Evolutionary conservation across 2,113 vertebrate species (phyloP).

Genomic region (Limnothrissa miodon): DNA sequence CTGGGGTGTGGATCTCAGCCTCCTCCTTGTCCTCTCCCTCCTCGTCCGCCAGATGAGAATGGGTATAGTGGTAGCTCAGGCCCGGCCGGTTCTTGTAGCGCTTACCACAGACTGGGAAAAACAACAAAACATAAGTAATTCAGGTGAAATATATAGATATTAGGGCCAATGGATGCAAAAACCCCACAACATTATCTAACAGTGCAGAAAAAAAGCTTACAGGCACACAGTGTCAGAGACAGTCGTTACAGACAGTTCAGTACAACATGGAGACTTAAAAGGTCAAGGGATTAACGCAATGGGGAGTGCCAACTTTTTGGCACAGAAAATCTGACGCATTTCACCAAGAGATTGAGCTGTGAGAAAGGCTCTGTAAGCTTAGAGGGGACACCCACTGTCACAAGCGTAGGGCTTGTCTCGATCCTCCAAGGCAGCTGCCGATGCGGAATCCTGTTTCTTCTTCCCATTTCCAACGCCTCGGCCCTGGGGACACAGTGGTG

Average conservation of each 20-base stretch:
- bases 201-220: too few relatives aligned
- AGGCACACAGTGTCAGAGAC: too few relatives aligned
- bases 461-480: slow-evolving; percentile 88
- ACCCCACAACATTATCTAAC: too few relatives aligned
- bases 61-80: slow-evolving; percentile 95
- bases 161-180: too few relatives aligned
- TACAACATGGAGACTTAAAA: too few relatives aligned
- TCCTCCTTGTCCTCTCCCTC: slow-evolving; percentile 97
- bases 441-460: slow-evolving; percentile 89
- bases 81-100: slow-evolving; percentile 97
- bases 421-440: slow-evolving; percentile 84
- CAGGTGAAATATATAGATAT: slow-evolving; percentile 29
- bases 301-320: too few relatives aligned
- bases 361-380: not conserved
- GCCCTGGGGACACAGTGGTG: slow-evolving; percentile 64
- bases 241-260: too few relatives aligned
- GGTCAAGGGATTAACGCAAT: too few relatives aligned
- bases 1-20: slow-evolving; percentile 85
- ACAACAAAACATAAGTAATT: not conserved
- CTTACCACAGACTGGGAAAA: slow-evolving; percentile 86
- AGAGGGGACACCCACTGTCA: slow-evolving; percentile 84
- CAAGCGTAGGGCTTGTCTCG: slow-evolving; percentile 95
- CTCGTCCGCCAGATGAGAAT: slow-evolving; percentile 94
- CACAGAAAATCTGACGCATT: not conserved
- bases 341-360: not conserved